Percentiles rank a stretch among this genome's conserved stretches.
Conservation (phyloP, 2,113 vertebrate genomes). For the Polyodon spathula region DNA sequence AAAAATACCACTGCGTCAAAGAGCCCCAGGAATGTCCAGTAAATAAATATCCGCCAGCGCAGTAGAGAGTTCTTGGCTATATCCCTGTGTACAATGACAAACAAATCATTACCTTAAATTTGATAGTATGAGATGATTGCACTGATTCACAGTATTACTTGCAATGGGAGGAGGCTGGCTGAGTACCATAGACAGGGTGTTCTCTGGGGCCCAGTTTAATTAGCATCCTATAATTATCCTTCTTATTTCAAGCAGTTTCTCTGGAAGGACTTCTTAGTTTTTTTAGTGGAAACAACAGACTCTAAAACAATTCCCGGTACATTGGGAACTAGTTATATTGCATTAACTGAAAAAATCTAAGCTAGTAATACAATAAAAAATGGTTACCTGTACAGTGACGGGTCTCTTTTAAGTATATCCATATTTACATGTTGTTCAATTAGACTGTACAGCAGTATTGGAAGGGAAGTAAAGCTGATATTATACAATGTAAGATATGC, state of each 20-base stretch:
- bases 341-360: no score
- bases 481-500: conserved; percentile 97
- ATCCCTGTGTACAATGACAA: conserved; percentile 56
- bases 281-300: no score
- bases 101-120: not conserved
- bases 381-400: conserved; percentile 81
- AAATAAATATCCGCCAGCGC: conserved; percentile 81
- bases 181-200: no score
- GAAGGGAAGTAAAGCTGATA: conserved; percentile 97
- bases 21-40: conserved; percentile 86
- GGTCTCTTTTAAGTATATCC: conserved; percentile 84
- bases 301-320: no score
- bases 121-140: not conserved
- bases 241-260: no score
- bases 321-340: no score
- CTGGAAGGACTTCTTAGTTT: no score
- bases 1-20: conserved; percentile 91
- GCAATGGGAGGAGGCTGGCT: no score
- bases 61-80: conserved; percentile 88
- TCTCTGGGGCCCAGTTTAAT: no score
- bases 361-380: no score
- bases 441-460: conserved; percentile 89
- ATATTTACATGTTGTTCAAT: conserved; percentile 87
- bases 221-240: not conserved
- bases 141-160: not conserved